A percentile compares a stretch with the other conserved stretches of the same genome.
These are phyloP conservation scores for Asbolus verrucosus DNA, from an alignment of 1,140 invertebrate genomes.

Conservation along the genomic window DNA sequence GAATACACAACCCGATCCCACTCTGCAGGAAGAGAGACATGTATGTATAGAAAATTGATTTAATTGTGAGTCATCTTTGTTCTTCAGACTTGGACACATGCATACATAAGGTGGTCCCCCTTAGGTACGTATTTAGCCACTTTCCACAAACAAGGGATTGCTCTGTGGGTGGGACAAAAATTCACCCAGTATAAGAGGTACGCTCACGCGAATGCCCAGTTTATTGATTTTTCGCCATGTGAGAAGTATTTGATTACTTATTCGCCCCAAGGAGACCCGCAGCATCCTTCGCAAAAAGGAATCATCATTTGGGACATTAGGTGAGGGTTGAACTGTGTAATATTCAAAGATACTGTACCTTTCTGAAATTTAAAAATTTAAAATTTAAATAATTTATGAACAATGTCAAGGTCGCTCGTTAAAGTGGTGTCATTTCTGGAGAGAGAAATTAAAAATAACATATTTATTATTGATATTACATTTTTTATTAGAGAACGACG, in stretches of 20 bases:
- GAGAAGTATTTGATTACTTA: slow-evolving; percentile 97
- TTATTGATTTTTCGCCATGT: slow-evolving; percentile 97
- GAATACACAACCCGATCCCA: slow-evolving; percentile 90
- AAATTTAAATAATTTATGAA: too few relatives aligned
- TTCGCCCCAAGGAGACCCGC: slow-evolving; percentile 78
- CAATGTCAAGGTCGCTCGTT: too few relatives aligned
- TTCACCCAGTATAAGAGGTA: slow-evolving; percentile 95
- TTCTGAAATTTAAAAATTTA: too few relatives aligned
- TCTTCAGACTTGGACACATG: slow-evolving; percentile 90
- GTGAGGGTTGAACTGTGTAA: slow-evolving; percentile 58
- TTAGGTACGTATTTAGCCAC: slow-evolving; percentile 96
- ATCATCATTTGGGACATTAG: slow-evolving; percentile 96
- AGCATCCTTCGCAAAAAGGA: slow-evolving; percentile 74
- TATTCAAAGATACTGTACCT: too few relatives aligned
- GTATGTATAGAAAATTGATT: too few relatives aligned
- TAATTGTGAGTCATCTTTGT: too few relatives aligned
- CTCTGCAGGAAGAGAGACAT: slow-evolving; percentile 83
- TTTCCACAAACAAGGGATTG: slow-evolving; percentile 95
- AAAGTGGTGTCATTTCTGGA: too few relatives aligned
- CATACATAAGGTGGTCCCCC: slow-evolving; percentile 97
- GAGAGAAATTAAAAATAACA: too few relatives aligned
- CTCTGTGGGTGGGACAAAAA: slow-evolving; percentile 95
- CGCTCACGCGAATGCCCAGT: slow-evolving; percentile 90
- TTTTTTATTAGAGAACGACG: too few relatives aligned
- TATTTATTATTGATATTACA: too few relatives aligned